These are phyloP conservation scores for Eretmochelys imbricata DNA, from an alignment of 2,113 vertebrate species.

Conservation along the genomic window DNA sequence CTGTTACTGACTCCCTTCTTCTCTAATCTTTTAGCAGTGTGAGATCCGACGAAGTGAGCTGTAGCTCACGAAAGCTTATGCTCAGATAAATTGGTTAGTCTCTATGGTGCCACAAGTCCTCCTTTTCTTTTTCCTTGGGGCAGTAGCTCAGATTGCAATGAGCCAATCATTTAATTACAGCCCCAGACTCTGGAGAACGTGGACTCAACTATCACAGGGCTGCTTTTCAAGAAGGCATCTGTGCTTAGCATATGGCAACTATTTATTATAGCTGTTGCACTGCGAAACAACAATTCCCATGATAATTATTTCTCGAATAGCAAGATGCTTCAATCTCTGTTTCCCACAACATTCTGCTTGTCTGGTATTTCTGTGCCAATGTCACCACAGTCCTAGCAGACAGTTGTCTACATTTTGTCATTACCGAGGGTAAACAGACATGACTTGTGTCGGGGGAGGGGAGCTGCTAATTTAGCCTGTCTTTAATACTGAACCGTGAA, in stretches of 20 bases:
- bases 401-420: constrained; percentile 78
- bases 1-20: background rate
- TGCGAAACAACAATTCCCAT: constrained; percentile 82
- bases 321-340: constrained; percentile 78
- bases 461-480: constrained; percentile 78
- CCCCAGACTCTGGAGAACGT: constrained; percentile 67
- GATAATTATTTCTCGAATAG: constrained; percentile 82
- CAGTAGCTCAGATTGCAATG: constrained; percentile 59
- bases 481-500: constrained; percentile 72
- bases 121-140: constrained; percentile 23
- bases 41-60: background rate
- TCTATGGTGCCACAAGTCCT: too few species aligned
- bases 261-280: constrained; percentile 82
- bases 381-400: constrained; percentile 73
- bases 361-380: constrained; percentile 77
- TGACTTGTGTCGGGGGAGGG: constrained; percentile 77
- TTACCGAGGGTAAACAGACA: constrained; percentile 81
- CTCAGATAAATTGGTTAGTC: too few species aligned
- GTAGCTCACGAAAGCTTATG: too few species aligned
- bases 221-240: constrained; percentile 82
- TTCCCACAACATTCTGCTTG: constrained; percentile 81
- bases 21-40: background rate
- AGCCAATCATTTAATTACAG: constrained; percentile 64
- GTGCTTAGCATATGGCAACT: constrained; percentile 85
- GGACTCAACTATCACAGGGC: constrained; percentile 71